Base-by-base conservation (phyloP, 2,797 vertebrate species). In the Luscinia megarhynchos region DNA sequence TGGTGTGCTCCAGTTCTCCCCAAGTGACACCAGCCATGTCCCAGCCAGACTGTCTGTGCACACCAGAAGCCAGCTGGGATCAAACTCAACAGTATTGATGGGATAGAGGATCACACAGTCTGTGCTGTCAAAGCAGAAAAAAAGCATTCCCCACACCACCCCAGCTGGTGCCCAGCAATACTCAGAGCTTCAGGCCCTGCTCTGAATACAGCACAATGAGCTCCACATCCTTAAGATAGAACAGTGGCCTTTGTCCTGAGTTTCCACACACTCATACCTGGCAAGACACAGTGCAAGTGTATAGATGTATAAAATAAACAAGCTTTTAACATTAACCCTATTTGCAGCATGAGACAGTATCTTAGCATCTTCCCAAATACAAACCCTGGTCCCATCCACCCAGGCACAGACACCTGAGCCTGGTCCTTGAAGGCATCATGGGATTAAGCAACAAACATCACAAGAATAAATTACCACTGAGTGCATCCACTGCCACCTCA, bases 201-300 rank as follows among this genome's bases (percentile, higher is more conserved):
- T 86, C 32, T 2, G 3, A 59, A 55, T 1, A 9, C 1, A 5
- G 55, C 41, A 91, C 59, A n/a, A n/a, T 0, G 0, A 90, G 23
- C 19, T 40, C 43, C 11, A 8, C 43, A 24, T 11, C 54, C 38
- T 40, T 6, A 29, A 11, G 15, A 12, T 1, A 0, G 6, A 57
- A 41, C 18, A 77, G 38, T 3, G 24, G 15, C 67, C 29, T 64
- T 61, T 46, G 68, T 48, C 58, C 58, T 15, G 11, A 87, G 40
- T 46, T 59, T 30, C 82, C 64, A 40, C 24, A 12, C 11, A 23
- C 17, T 62, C 21, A 6, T 0, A 26, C 15, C 27, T 12, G n/a
- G 58, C 73, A 68, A 79, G 41, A 34, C 27, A 50, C 68, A 50
- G 43, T 6, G 13, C 24, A 64, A 70, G 20, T 12, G 70, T 76